Conservation (phyloP, 2,888 invertebrate genomes). For the Protodeltote pygarga region DNA sequence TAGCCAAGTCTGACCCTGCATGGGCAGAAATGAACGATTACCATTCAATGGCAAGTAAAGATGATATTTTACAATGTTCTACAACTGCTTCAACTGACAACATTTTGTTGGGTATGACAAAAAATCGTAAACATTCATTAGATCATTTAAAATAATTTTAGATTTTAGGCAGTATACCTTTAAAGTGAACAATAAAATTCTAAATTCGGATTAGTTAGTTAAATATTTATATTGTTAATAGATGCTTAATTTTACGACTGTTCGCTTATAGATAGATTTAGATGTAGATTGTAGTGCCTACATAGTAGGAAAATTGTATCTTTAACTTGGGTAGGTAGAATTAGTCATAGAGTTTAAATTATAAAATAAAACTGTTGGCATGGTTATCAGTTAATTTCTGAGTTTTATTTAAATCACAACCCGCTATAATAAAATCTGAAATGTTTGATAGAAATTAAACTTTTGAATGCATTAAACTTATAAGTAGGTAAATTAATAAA, state of each 20-base stretch:
- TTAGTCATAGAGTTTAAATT: constrained; percentile 53
- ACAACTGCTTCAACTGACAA: constrained; percentile 82
- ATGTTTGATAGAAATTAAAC: neutral
- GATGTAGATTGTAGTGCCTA: constrained; percentile 51
- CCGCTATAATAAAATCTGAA: constrained; percentile 1
- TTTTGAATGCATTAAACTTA: constrained; percentile 15
- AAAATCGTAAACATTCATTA: constrained; percentile 71
- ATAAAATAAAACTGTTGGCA: constrained; percentile 68
- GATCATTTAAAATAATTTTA: constrained; percentile 59
- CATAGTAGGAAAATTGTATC: constrained; percentile 53
- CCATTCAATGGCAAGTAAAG: constrained; percentile 81
- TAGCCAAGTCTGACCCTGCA: constrained; percentile 79
- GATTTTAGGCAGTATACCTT: constrained; percentile 52
- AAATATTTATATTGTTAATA: constrained; percentile 54
- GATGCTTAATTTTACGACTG: constrained; percentile 64
- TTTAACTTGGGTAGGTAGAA: constrained; percentile 46
- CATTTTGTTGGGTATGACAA: constrained; percentile 81
- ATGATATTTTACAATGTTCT: constrained; percentile 78
- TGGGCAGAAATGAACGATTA: constrained; percentile 84
- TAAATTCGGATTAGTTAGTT: constrained; percentile 50
- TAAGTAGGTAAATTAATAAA: constrained; percentile 38
- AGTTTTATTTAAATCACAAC: constrained; percentile 35
- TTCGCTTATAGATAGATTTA: constrained; percentile 61
- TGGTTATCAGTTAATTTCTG: constrained; percentile 56
- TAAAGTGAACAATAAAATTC: constrained; percentile 56